Evolutionary conservation across 2,888 invertebrate genomes (phyloP).

Genomic region (Cheilosia vernalis): DNA sequence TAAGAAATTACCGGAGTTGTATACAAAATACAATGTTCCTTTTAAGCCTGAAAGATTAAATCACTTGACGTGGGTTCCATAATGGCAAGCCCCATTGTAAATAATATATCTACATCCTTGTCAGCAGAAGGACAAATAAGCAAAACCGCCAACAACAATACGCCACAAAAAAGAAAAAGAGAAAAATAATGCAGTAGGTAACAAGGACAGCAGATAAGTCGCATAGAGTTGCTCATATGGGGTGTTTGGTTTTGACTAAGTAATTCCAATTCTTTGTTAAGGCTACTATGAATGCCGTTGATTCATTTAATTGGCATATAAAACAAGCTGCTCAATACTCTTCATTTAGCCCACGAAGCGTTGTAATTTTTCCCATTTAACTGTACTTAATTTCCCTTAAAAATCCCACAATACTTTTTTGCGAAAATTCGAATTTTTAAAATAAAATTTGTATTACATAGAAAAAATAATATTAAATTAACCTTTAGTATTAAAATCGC

Average conservation of each 20-base stretch:
- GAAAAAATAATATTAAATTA: too few relatives aligned
- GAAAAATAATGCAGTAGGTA: neutral
- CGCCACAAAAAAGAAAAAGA: neutral
- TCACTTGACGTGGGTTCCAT: constrained; percentile 48
- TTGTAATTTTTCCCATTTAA: too few relatives aligned
- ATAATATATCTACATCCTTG: constrained; percentile 5
- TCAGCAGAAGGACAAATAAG: constrained; percentile 3
- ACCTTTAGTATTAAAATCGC: too few relatives aligned
- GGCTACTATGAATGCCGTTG: too few relatives aligned
- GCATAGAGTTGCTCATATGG: neutral
- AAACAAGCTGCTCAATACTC: too few relatives aligned
- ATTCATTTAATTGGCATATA: too few relatives aligned
- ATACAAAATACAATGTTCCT: neutral
- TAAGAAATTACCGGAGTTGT: constrained; percentile 32
- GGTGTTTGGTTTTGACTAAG: neutral
- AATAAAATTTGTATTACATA: too few relatives aligned
- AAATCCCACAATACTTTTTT: too few relatives aligned
- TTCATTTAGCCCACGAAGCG: too few relatives aligned
- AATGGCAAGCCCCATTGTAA: constrained; percentile 15
- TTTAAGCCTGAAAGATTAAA: constrained; percentile 39
- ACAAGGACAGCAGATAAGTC: constrained; percentile 4
- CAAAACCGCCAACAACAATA: neutral
- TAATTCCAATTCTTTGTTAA: too few relatives aligned
- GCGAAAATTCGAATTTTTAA: too few relatives aligned
- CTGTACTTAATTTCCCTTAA: too few relatives aligned